Evolutionary conservation across 2,113 vertebrate genomes (phyloP).

Genomic region (Chrysochloris asiatica): DNA sequence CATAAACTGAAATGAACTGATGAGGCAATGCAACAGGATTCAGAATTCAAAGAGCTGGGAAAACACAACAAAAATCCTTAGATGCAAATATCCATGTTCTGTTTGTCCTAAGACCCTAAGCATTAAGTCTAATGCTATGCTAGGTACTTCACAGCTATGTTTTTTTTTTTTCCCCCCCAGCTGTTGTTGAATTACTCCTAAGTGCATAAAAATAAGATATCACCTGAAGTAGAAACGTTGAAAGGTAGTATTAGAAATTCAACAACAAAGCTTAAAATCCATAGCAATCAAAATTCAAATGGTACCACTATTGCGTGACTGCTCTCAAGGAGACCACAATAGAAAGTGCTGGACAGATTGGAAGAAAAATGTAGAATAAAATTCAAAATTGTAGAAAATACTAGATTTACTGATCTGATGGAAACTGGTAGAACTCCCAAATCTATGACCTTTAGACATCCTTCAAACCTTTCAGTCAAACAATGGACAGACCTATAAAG

Average conservation of each 20-base stretch:
- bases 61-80: neutral
- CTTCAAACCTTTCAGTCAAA: no score
- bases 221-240: conserved; percentile 43
- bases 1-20: neutral
- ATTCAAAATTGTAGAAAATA: no score
- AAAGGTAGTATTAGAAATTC: conserved; percentile 53
- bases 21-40: neutral
- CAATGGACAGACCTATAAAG: no score
- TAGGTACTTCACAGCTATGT: neutral
- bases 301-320: no score
- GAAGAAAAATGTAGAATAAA: no score
- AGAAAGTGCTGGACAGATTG: no score
- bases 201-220: conserved; percentile 40
- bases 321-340: no score
- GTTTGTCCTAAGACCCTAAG: neutral
- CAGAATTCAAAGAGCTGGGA: conserved; percentile 32
- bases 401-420: no score
- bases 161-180: neutral
- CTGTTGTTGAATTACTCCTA: conserved; percentile 41
- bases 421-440: no score
- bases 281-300: conserved; percentile 26
- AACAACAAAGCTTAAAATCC: conserved; percentile 44
- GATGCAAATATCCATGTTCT: neutral
- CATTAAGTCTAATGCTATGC: neutral
- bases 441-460: no score